Evolutionary conservation across 2,888 invertebrate genomes (phyloP).

Genomic region (Drosophila aldrichi): DNA sequence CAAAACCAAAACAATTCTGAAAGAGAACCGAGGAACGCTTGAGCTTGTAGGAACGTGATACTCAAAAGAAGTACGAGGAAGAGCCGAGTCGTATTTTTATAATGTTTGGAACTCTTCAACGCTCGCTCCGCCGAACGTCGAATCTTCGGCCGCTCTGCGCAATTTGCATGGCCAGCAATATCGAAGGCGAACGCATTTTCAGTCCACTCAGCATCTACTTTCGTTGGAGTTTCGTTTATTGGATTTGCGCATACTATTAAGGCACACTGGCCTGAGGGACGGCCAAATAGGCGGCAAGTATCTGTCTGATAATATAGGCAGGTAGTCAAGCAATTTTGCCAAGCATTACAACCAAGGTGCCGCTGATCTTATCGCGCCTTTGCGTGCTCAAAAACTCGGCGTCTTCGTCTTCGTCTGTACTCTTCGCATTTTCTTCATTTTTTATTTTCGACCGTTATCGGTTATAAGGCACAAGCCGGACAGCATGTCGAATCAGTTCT

Average conservation of each 20-base stretch:
- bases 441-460: conserved; percentile 26
- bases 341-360: conserved; percentile 48
- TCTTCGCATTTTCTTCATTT: conserved; percentile 22
- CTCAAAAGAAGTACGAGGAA: conserved; percentile 26
- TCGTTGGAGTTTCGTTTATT: conserved; percentile 42
- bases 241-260: conserved; percentile 55
- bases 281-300: conserved; percentile 26
- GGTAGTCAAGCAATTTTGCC: conserved; percentile 51
- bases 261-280: conserved; percentile 47
- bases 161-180: conserved; percentile 61
- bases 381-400: conserved; percentile 25
- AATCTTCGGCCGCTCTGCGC: conserved; percentile 28
- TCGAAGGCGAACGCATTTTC: conserved; percentile 47
- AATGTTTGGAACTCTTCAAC: conserved; percentile 15
- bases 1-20: conserved; percentile 41
- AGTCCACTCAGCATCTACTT: conserved; percentile 57
- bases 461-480: conserved; percentile 67
- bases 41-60: conserved; percentile 20
- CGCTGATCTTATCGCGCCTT: conserved; percentile 50
- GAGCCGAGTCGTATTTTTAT: conserved; percentile 17
- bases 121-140: conserved; percentile 8
- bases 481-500: conserved; percentile 69
- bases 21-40: conserved; percentile 3
- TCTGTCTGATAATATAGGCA: conserved; percentile 35
- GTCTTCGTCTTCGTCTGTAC: conserved; percentile 16